Conservation (phyloP, 2,888 invertebrate genomes). For the Plagiodera versicolora region DNA sequence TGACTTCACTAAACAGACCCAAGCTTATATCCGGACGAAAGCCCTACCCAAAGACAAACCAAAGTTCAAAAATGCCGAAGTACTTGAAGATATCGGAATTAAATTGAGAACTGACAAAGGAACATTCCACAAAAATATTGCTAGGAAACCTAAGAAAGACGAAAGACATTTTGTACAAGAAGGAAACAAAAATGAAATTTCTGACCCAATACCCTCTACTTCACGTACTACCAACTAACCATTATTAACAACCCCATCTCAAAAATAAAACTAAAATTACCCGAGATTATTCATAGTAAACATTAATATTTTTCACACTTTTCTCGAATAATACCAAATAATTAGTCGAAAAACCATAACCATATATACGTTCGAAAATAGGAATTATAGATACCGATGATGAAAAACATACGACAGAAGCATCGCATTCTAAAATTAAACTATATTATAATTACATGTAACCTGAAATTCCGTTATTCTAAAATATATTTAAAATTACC, state of each 20-base stretch:
- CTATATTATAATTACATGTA: too few relatives aligned
- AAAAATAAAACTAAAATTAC: neutral
- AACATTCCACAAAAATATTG: neutral
- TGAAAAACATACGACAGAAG: too few relatives aligned
- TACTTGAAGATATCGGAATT: neutral
- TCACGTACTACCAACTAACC: neutral
- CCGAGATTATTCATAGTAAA: neutral
- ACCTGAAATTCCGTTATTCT: too few relatives aligned
- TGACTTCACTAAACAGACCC: slow-evolving; percentile 2
- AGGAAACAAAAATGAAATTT: neutral
- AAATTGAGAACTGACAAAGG: neutral
- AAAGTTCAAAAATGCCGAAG: slow-evolving; percentile 17
- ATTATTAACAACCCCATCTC: neutral
- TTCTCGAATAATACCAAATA: neutral
- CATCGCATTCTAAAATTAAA: too few relatives aligned
- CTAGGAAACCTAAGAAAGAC: neutral
- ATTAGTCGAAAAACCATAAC: neutral
- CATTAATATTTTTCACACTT: neutral
- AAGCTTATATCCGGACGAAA: slow-evolving; percentile 3
- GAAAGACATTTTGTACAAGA: neutral
- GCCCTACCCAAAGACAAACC: slow-evolving; percentile 3
- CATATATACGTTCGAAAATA: too few relatives aligned
- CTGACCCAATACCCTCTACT: neutral
- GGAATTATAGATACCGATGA: too few relatives aligned
- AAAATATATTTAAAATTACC: too few relatives aligned